A percentile compares a stretch with the other conserved stretches of the same genome.
These are phyloP conservation scores for Drosophila nannoptera DNA, from an alignment of 1,140 invertebrate species.

Conservation along the genomic window DNA sequence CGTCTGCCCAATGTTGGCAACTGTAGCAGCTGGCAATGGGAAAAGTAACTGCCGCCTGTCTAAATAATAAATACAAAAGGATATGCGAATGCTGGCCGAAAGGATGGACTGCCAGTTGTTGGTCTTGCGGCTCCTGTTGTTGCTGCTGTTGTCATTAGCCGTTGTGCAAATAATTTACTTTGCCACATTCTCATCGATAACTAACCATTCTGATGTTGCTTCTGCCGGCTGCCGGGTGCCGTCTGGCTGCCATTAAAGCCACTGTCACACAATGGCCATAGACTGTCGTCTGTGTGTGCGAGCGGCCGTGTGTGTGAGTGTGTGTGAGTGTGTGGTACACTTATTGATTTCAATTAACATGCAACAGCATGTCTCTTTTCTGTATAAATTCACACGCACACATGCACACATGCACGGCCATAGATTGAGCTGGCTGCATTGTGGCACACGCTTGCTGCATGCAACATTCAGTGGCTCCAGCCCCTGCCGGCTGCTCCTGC, in stretches of 20 bases:
- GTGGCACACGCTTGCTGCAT: conserved; percentile 35
- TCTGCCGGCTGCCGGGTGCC: too few species aligned
- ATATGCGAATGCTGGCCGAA: conserved; percentile 46
- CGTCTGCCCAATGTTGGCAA: conserved; percentile 47
- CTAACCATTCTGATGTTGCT: conserved; percentile 71
- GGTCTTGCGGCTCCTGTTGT: conserved; percentile 23
- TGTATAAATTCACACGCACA: conserved; percentile 34
- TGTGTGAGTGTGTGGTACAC: conserved; percentile 48
- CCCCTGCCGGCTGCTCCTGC: conserved; percentile 35
- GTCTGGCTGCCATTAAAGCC: conserved; percentile 58
- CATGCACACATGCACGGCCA: conserved; percentile 3
- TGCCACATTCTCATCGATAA: conserved; percentile 74
- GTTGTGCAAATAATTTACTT: conserved; percentile 74
- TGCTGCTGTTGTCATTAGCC: conserved; percentile 69
- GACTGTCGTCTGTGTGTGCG: not conserved
- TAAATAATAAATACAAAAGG: conserved; percentile 72
- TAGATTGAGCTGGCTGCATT: conserved; percentile 36
- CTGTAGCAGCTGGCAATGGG: conserved; percentile 61
- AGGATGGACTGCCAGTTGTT: conserved; percentile 18
- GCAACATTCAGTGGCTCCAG: conserved; percentile 39
- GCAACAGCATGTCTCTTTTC: conserved; percentile 74
- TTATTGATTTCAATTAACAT: conserved; percentile 78
- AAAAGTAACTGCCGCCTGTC: conserved; percentile 66
- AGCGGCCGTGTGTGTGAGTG: conserved; percentile 5
- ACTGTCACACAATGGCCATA: conserved; percentile 31